Evolutionary conservation across 2,113 vertebrate species (phyloP), one percentile per base, ranked within the genome.

Genomic region (Heterotilapia buettikoferi): DNA sequence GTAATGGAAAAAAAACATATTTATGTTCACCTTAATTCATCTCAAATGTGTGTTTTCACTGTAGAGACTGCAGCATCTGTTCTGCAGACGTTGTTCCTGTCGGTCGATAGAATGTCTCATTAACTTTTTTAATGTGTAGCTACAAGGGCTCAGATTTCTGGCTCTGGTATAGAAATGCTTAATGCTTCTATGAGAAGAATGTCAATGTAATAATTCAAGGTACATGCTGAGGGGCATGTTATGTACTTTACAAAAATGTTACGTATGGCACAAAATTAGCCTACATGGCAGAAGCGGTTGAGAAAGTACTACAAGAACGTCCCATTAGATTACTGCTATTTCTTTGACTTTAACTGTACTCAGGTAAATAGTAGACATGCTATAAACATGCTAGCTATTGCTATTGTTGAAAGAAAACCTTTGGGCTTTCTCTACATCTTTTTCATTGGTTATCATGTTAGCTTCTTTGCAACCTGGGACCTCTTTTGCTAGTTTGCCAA

Each of bases 81-180:
- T 84, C 53, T 80, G 45, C 40, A 78, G 84, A 29, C 79, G 3
- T n/a, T 56, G 6, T 7, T 56, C 5, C 90, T 89, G 83, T 68
- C 29, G 14, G 79, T 94, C 52, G 36, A 85, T 83, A 63, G 38
- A 82, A 66, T 79, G 61, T 86, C 84, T 88, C 87, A 88, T 91
- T 92, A 86, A 93, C 88, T 63, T 88, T 82, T 88, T 36, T 66
- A 81, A 87, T 87, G 29, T 81, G 82, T 80, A 53, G n/a, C 82
- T 26, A 71, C 86, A 47, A 84, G 59, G 76, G 79, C 68, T 84
- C 12, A 6, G 33, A 80, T 40, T 21, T 84, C 50, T 82, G 79
- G 52, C 45, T 86, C 73, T 2, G 13, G 21, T 40, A 36, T 47
- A 80, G 38, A 61, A 86, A 76, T 2, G 2, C 5, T 33, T 26